Base-by-base conservation (phyloP, 2,113 vertebrate genomes). In the Brachyhypopomus occidentalis region DNA sequence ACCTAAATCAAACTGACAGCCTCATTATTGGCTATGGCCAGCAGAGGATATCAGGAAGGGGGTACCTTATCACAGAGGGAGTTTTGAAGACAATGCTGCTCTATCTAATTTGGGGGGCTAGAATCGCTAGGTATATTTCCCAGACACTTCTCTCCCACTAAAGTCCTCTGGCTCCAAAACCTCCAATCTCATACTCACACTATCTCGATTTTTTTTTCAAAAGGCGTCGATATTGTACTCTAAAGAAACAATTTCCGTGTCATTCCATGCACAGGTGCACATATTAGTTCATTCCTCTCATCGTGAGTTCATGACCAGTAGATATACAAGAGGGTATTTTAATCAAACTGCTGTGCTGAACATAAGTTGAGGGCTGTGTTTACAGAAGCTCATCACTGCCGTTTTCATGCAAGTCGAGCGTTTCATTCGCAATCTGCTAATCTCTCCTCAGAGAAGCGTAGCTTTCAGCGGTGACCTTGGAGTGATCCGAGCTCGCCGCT, bases 241-340 rank as follows among this genome's bases (percentile, higher is more conserved):
- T 14, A 52, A 45, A 11, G 5, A 45, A 45, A 45, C 41, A 45
- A 11, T 45, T 45, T 45, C 41, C 41, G 1, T 45, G 41, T 45
- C 41, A 45, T 45, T 8, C 5, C 9, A 11, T 45, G 41, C 6
- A 45, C 41, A 45, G 41, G 5, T 45, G 41, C 41, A 45, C 41
- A 45, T 45, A 45, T 69, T 36, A 36, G 8, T n/a, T 69, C 7
- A 20, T 69, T 38, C 36, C 36, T 41, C 66, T 22, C 11, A 20
- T 38, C 20, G 22, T 41, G 36, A 70, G 34, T 41, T 70, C 45
- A 52, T 41, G 20, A 41, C 66, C 66, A 41, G 19, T 87, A 89
- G 90, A 91, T 92, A 88, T 88, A 91, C 89, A 91, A 90, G 75
- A 89, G 85, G 87, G 86, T 84, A 88, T 90, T 87, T 86, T 91